Evolutionary conservation across 2,797 vertebrate genomes (phyloP), one percentile per base, ranked within the genome.

Genomic region (Paratrypauchen microcephalus): DNA sequence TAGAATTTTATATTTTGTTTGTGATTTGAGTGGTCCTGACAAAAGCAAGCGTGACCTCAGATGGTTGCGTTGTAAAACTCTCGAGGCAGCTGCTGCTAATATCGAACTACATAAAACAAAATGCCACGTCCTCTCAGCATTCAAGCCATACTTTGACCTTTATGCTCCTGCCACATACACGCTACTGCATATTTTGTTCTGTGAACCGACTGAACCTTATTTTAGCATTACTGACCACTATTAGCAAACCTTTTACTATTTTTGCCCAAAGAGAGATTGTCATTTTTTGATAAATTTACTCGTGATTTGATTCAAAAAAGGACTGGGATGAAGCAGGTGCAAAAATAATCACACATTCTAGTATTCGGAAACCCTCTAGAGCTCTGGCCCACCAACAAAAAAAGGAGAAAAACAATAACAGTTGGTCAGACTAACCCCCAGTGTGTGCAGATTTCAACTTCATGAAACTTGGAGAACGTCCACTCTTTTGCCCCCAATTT

Each of bases 331-430:
- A 63, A 63, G 39, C 56, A 70, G 66, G 48, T 50, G 66, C 45
- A 69, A 55, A 65, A 67, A 71, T 69, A 59, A 78, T 73, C 36
- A 62, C 60, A 62, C 30, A 63, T 63, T 63, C 23, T 23, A 15
- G 21, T 13, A 8, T 16, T 24, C 16, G 36, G 36, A 63, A 63
- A 23, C 12, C 15, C 58, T 63, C 61, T 39, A 45, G 61, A 24
- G 36, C 61, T 63, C n/a, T 45, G n/a, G 61, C 39, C 61, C 39
- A 63, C 39, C 39, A 63, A 63, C 61, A 63, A 39, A 63, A 63
- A 63, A 63, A 56, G 68, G 68, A 62, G 54, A 69, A 63, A 63
- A 63, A 63, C 61, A 63, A 61, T 61, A 61, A 63, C 36, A 63
- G 61, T 63, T 63, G 61, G 61, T 45, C 61, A 24, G 61, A 63